A percentile compares a stretch with the other conserved stretches of the same genome.
Conservation (phyloP, 35 echinoderm and acorn worm genomes). For the Lytechinus variegatus region DNA sequence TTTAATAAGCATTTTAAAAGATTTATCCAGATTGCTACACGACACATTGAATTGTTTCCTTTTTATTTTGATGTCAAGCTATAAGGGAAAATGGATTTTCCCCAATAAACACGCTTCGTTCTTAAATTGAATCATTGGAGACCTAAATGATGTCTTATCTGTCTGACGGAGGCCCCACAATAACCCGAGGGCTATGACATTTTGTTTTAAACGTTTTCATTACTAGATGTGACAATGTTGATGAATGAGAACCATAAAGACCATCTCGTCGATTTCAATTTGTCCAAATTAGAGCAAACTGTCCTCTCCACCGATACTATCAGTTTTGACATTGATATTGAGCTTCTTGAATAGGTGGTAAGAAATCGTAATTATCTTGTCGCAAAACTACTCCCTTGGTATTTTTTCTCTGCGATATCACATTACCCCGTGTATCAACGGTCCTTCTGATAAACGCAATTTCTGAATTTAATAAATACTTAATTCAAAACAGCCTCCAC, state of each 20-base stretch:
- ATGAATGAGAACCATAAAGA: not conserved
- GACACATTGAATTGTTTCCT: no score
- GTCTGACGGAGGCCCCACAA: no score
- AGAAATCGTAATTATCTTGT: no score
- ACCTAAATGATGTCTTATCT: not conserved
- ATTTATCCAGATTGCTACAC: no score
- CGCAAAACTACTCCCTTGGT: no score
- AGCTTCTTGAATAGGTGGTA: no score
- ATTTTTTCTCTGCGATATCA: no score
- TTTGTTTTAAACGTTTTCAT: not conserved
- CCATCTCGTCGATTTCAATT: not conserved
- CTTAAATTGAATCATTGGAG: not conserved
- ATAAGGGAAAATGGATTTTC: not conserved
- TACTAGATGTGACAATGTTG: not conserved
- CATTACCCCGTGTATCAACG: no score
- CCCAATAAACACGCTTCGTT: not conserved
- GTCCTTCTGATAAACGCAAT: no score
- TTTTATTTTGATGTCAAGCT: not conserved
- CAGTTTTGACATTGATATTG: no score
- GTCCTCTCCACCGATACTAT: not conserved
- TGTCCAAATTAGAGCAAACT: not conserved
- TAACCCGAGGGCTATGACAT: not conserved
- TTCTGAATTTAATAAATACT: no score
- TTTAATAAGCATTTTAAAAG: not conserved
- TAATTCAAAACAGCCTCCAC: no score